Conservation (phyloP, 2,888 invertebrate genomes). For the Hypomecis atomaria region DNA sequence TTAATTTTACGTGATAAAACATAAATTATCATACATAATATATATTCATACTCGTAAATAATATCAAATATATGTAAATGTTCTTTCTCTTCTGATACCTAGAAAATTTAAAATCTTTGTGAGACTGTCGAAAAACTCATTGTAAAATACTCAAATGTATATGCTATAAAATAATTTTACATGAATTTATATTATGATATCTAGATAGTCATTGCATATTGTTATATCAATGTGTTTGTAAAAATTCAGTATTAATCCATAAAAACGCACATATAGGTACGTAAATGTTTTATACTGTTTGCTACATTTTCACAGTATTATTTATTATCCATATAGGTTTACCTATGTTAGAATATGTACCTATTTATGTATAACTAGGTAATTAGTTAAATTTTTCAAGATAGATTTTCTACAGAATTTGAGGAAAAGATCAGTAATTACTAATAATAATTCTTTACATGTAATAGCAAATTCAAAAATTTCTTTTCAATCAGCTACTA, state of each 20-base stretch:
- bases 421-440: constrained; percentile 1
- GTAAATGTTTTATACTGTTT: constrained; percentile 49
- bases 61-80: background rate
- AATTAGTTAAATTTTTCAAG: background rate
- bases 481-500: background rate
- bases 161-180: background rate
- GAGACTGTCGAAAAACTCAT: constrained; percentile 2
- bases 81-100: constrained; percentile 5
- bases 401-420: constrained; percentile 9
- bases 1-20: background rate
- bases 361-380: constrained; percentile 13
- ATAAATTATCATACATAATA: background rate
- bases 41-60: background rate
- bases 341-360: background rate
- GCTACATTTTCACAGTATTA: constrained; percentile 72
- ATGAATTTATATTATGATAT: background rate
- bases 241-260: background rate
- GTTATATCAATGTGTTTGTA: background rate
- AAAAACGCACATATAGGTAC: constrained; percentile 11
- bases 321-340: background rate
- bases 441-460: constrained; percentile 13
- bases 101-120: constrained; percentile 4
- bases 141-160: background rate
- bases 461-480: too few relatives aligned
- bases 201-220: background rate